These are phyloP conservation scores for Taeniopygia guttata DNA, from an alignment of 2,797 vertebrate genomes.

Conservation along the genomic window DNA sequence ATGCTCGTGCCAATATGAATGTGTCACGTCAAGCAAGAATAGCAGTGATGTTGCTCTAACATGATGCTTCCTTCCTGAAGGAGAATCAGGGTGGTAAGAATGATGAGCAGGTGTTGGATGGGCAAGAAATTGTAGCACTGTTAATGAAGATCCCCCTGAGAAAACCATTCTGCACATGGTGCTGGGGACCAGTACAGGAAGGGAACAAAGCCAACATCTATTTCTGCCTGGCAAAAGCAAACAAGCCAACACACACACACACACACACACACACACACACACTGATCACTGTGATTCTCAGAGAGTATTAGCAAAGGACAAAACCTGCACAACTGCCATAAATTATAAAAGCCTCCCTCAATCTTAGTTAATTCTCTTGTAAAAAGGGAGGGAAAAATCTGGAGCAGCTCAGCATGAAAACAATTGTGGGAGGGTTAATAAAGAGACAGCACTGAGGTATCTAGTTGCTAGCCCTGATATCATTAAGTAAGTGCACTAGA, in stretches of 20 bases:
- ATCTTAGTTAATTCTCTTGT: conserved; percentile 56
- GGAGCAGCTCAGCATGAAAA: conserved; percentile 61
- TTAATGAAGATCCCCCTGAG: not conserved
- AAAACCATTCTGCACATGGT: not conserved
- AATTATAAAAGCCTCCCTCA: conserved; percentile 59
- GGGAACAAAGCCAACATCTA: not conserved
- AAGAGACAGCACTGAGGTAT: conserved; percentile 20
- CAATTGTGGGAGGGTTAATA: conserved; percentile 61
- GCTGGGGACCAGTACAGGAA: not conserved
- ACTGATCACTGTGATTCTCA: rapidly evolving
- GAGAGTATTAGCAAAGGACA: conserved; percentile 21
- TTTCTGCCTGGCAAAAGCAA: conserved; percentile 13
- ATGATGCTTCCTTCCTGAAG: not conserved
- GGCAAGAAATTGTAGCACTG: not conserved
- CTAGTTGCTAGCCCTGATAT: conserved; percentile 39
- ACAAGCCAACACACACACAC: not conserved
- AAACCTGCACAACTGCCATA: conserved; percentile 51
- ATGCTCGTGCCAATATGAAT: rapidly evolving
- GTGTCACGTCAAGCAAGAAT: not conserved
- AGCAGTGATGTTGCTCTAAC: not conserved
- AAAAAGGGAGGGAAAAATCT: conserved; percentile 55
- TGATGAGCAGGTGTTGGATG: not conserved
- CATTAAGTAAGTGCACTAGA: conserved; percentile 56
- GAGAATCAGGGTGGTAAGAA: not conserved
- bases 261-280: not conserved